Evolutionary conservation across 1,140 invertebrate genomes (phyloP).

Genomic region (Zaprionus davidi): DNA sequence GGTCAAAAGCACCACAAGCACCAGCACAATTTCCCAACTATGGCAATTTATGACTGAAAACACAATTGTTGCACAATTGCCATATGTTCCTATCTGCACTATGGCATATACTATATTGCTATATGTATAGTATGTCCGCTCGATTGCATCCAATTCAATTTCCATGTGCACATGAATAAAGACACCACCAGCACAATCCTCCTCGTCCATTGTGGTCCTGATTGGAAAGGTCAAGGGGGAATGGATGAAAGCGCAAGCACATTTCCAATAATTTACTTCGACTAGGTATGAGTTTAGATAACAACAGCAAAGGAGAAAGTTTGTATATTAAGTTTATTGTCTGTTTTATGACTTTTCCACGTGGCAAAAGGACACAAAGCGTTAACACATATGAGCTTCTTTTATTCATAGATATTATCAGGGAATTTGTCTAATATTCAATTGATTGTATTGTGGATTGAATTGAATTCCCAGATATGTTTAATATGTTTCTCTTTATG

Average conservation of each 20-base stretch:
- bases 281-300: conserved; percentile 11
- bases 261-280: conserved; percentile 26
- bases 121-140: background rate
- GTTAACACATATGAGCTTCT: background rate
- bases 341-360: conserved; percentile 3
- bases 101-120: background rate
- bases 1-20: conserved; percentile 41
- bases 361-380: background rate
- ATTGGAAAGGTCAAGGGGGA: background rate
- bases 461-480: background rate
- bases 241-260: conserved; percentile 17
- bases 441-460: background rate
- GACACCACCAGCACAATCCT: background rate
- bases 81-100: conserved; percentile 22
- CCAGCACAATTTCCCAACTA: conserved; percentile 36
- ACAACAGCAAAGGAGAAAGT: background rate
- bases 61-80: conserved; percentile 40
- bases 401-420: background rate
- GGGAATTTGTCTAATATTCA: background rate
- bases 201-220: background rate
- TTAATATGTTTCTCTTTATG: too few species aligned
- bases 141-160: conserved; percentile 21
- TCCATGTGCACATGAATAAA: conserved; percentile 46
- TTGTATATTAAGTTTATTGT: conserved; percentile 16
- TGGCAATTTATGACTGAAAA: conserved; percentile 36